These are phyloP conservation scores for Cephalopachus bancanus DNA, from an alignment of 2,797 vertebrate genomes.

Conservation along the genomic window DNA sequence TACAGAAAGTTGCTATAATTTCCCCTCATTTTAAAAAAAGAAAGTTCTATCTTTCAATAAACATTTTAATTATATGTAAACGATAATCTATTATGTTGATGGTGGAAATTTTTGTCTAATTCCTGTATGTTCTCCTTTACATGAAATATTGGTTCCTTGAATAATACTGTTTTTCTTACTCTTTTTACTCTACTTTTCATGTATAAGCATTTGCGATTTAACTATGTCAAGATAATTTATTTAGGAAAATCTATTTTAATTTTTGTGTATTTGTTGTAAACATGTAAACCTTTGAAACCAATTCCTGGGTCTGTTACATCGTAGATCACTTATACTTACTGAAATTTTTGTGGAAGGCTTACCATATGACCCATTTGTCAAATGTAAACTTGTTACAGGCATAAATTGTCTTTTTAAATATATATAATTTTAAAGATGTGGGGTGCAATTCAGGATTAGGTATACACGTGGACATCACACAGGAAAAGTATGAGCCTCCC, in stretches of 20 bases:
- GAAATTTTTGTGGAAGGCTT: neutral
- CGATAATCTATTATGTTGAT: neutral
- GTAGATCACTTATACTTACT: neutral
- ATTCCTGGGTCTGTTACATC: neutral
- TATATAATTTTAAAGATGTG: too few species aligned
- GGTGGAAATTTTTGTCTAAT: neutral
- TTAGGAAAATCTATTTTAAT: constrained; percentile 8
- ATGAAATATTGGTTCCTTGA: neutral
- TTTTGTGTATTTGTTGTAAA: neutral
- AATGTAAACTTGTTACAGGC: neutral
- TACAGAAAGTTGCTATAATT: neutral
- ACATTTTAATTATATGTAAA: neutral
- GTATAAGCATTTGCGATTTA: neutral
- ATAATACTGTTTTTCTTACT: neutral
- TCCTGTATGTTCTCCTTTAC: neutral
- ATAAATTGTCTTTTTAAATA: neutral
- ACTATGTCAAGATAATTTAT: neutral
- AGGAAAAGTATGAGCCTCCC: too few species aligned
- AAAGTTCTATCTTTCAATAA: neutral
- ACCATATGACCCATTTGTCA: neutral
- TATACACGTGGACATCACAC: too few species aligned
- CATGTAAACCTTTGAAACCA: neutral
- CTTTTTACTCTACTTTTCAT: neutral
- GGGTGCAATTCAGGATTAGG: too few species aligned
- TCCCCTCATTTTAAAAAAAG: too few species aligned